Evolutionary conservation across 1,140 invertebrate species (phyloP).

Genomic region (Popillia japonica): DNA sequence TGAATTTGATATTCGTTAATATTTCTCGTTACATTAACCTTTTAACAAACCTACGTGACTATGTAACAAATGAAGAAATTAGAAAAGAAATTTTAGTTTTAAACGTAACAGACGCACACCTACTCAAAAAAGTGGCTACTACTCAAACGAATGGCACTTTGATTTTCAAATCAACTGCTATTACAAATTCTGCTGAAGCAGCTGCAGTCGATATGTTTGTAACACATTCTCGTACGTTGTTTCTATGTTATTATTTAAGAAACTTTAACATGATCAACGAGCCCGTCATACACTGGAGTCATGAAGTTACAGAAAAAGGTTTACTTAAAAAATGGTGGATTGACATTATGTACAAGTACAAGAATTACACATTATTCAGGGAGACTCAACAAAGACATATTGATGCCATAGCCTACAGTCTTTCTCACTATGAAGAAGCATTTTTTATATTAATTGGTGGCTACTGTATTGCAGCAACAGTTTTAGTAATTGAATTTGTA

Average conservation of each 20-base stretch:
- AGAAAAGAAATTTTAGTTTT: not conserved
- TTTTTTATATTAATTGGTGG: slow-evolving; percentile 28
- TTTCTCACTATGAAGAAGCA: slow-evolving; percentile 24
- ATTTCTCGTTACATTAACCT: not conserved
- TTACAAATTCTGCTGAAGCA: slow-evolving; percentile 17
- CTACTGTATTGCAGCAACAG: not conserved
- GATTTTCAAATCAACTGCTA: slow-evolving; percentile 27
- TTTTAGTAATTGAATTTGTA: slow-evolving; percentile 7
- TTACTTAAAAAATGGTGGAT: slow-evolving; percentile 32
- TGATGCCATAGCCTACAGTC: not conserved
- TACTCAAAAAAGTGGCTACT: not conserved
- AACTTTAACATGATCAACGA: slow-evolving; percentile 36
- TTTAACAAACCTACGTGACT: slow-evolving; percentile 8
- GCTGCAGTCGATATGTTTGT: not conserved
- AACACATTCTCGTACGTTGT: not conserved
- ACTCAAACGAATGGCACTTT: slow-evolving; percentile 9
- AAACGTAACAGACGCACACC: not conserved
- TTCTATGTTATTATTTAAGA: slow-evolving; percentile 36
- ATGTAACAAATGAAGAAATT: slow-evolving; percentile 5
- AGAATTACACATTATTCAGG: slow-evolving; percentile 15
- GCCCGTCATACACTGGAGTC: slow-evolving; percentile 23
- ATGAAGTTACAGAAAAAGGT: slow-evolving; percentile 33
- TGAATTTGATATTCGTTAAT: slow-evolving; percentile 13
- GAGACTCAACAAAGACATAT: not conserved
- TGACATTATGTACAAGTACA: not conserved